Conservation (phyloP, 2,113 vertebrate genomes). For the Pongo abelii region DNA sequence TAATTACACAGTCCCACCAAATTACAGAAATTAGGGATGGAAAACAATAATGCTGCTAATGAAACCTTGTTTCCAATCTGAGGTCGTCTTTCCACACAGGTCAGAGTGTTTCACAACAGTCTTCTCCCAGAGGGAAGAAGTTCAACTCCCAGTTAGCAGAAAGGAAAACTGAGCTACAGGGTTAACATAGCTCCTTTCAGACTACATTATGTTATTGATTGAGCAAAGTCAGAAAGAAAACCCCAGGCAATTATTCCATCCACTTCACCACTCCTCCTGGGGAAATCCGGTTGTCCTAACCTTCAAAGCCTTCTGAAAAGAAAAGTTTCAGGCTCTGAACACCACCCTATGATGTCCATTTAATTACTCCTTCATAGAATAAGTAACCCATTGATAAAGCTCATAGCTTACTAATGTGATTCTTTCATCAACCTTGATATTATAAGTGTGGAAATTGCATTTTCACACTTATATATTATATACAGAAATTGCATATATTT, state of each 20-base stretch:
- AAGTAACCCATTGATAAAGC: constrained; percentile 73
- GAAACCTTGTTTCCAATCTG: constrained; percentile 49
- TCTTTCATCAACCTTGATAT: constrained; percentile 67
- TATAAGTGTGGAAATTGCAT: too few species aligned
- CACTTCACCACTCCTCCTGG: neutral
- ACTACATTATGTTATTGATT: neutral
- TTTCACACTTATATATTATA: too few species aligned
- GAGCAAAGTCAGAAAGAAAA: neutral
- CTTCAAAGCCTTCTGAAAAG: constrained; percentile 38
- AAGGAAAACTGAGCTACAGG: neutral
- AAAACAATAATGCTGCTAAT: constrained; percentile 60
- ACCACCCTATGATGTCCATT: constrained; percentile 58
- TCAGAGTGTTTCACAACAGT: neutral
- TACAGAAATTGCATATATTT: too few species aligned
- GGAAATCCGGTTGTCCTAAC: neutral
- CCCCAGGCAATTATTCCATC: neutral
- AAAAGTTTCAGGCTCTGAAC: constrained; percentile 67
- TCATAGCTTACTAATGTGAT: constrained; percentile 60
- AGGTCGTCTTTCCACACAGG: neutral
- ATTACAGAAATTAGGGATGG: constrained; percentile 65
- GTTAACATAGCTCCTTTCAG: neutral
- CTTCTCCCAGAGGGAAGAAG: neutral
- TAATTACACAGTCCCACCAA: constrained; percentile 64
- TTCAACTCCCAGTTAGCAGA: neutral
- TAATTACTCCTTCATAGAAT: constrained; percentile 78